These are phyloP conservation scores for Natrix natrix DNA, from an alignment of 2,797 vertebrate genomes.

Conservation along the genomic window DNA sequence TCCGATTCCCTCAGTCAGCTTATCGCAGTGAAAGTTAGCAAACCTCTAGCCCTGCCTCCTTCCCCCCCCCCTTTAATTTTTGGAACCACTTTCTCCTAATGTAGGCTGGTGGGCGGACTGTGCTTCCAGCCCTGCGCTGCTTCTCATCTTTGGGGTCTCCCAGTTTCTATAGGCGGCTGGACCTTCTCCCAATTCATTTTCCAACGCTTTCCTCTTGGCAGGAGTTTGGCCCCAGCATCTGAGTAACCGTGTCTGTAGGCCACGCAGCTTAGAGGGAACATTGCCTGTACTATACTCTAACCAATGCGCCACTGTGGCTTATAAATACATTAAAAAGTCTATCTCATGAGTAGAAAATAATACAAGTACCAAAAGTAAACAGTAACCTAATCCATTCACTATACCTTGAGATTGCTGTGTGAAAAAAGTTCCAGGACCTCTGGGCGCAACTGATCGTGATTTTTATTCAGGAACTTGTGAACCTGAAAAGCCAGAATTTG, in stretches of 20 bases:
- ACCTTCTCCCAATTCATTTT: neutral
- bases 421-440: slow-evolving; percentile 85
- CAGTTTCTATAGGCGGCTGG: neutral
- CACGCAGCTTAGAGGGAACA: no score
- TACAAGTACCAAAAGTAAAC: neutral
- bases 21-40: neutral
- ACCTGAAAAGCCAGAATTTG: slow-evolving; percentile 74
- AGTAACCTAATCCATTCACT: neutral
- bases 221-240: neutral
- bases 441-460: slow-evolving; percentile 80
- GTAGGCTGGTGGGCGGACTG: neutral
- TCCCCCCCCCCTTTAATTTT: no score
- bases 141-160: neutral
- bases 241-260: neutral
- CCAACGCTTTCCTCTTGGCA: neutral
- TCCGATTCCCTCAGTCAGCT: neutral
- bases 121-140: neutral
- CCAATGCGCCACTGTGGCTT: no score
- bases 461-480: slow-evolving; percentile 90
- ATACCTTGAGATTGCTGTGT: slow-evolving; percentile 83
- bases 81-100: neutral
- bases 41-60: neutral
- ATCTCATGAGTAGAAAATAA: neutral
- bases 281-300: no score
- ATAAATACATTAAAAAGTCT: neutral